Percentiles rank a stretch among this genome's conserved stretches.
Evolutionary conservation across 1,140 invertebrate species (phyloP).

Genomic region (Oncopeltus fasciatus): DNA sequence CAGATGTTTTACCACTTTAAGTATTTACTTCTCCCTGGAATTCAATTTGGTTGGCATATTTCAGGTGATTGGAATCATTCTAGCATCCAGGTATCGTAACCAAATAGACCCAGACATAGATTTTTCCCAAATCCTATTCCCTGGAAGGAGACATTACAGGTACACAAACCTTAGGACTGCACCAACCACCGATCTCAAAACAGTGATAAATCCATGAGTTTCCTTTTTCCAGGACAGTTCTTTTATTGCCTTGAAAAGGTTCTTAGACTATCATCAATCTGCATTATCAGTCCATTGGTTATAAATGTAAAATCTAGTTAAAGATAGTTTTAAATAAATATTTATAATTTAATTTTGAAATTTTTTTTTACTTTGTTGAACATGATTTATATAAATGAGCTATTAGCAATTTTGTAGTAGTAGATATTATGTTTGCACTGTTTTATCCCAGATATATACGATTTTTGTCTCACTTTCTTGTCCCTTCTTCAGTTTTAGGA

Average conservation of each 20-base stretch:
- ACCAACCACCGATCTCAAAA: slow-evolving; percentile 1
- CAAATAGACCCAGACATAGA: slow-evolving; percentile 14
- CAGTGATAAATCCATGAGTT: not conserved
- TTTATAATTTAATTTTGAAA: not conserved
- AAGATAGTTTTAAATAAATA: not conserved
- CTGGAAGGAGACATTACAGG: not conserved
- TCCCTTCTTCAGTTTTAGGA: too few species aligned
- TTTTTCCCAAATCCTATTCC: not conserved
- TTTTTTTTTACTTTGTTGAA: not conserved
- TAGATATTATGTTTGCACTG: too few species aligned
- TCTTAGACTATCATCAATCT: not conserved
- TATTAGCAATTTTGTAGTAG: too few species aligned
- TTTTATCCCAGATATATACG: too few species aligned
- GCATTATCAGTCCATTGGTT: not conserved
- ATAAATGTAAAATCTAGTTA: not conserved
- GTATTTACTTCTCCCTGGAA: not conserved
- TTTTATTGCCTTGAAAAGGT: not conserved
- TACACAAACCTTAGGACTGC: slow-evolving; percentile 2
- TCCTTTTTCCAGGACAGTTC: not conserved
- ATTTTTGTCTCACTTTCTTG: too few species aligned
- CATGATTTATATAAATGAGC: not conserved
- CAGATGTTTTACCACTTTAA: too few species aligned
- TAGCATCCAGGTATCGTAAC: slow-evolving; percentile 16
- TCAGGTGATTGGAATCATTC: slow-evolving; percentile 15
- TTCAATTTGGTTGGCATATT: not conserved